Evolutionary conservation across 2,888 invertebrate species (phyloP), one percentile per base, ranked within the genome.

Genomic region (Petrolisthes cinctipes): DNA sequence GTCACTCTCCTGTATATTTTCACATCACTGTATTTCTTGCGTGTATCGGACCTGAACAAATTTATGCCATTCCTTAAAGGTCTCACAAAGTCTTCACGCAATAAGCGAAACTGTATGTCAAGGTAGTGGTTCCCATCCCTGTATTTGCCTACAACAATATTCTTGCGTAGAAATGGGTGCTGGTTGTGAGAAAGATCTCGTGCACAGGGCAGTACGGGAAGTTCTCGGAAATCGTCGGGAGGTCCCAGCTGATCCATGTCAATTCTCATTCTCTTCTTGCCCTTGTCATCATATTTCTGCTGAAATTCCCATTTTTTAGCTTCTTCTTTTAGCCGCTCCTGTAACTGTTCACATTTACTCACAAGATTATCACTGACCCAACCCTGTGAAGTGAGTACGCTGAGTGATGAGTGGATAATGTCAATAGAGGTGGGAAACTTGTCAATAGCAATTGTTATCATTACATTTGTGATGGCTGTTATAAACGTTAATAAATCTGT

Each of bases 21-120:
- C 17, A 90, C 82, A 82, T 90, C 89, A 56, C 66, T 79, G 5
- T 68, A 20, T 14, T 82, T 82, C 7, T 91, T 91, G 9, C 94
- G 92, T 7, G 91, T 93, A 91, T 94, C 93, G 92, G 94, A 93
- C 91, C 93, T 92, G 91, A 94, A 95, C 92, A 94, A 93, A 91
- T 92, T 92, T 92, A 96, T 94, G 89, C 95, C 96, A 92, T 95
- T 94, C 66, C 96, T 93, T 53, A 97, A 92, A 0, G 97, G 96
- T 23, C 94, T 94, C 61, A 96, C 94, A 92, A 96, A 97, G 92
- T 97, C 97, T 93, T 97, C 97, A 61, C 96, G 93, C 82, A 97
- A 92, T 66, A 97, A 93, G 68, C 95, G 94, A 92, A 96, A 96
- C 91, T 97, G 97, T n/a, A 95, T 93, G 91, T 96, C 96, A 53